Percentiles rank a stretch among this genome's conserved stretches.
Conservation (phyloP, 2,888 invertebrate genomes). For the Aproaerema taeniolella region DNA sequence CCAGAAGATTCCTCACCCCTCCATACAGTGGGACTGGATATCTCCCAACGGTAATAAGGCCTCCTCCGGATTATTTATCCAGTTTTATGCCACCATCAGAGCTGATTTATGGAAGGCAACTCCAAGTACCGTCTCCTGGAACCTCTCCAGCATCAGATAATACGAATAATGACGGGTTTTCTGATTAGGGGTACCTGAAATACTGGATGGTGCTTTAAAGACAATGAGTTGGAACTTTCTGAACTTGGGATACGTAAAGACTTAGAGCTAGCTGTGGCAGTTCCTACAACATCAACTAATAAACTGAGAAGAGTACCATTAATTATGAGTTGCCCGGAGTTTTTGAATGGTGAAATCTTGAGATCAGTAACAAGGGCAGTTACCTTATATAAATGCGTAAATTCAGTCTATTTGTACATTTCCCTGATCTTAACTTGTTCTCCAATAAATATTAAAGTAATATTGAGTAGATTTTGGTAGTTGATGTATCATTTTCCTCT, state of each 20-base stretch:
- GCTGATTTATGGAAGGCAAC: constrained; percentile 64
- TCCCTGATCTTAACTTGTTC: too few species aligned
- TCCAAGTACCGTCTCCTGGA: constrained; percentile 65
- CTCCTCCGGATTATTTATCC: constrained; percentile 68
- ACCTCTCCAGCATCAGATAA: constrained; percentile 72
- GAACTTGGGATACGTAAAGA: too few species aligned
- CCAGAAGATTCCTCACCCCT: constrained; percentile 88
- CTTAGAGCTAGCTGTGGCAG: too few species aligned
- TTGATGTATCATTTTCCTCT: too few species aligned
- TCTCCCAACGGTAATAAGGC: constrained; percentile 84
- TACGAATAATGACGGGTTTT: constrained; percentile 70
- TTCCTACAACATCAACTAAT: too few species aligned
- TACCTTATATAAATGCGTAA: too few species aligned
- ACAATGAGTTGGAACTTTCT: background rate
- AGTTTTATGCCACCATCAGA: constrained; percentile 68
- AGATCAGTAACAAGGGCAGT: too few species aligned
- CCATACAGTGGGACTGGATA: constrained; percentile 91
- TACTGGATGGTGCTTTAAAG: constrained; percentile 36
- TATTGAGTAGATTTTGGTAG: too few species aligned
- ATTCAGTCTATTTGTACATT: too few species aligned
- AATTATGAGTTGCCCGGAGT: background rate
- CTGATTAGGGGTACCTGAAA: constrained; percentile 54
- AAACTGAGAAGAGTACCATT: too few species aligned
- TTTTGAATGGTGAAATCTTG: background rate
- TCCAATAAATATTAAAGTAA: too few species aligned